Base-by-base conservation (phyloP, 2,797 vertebrate species). In the Cossypha dichroa region DNA sequence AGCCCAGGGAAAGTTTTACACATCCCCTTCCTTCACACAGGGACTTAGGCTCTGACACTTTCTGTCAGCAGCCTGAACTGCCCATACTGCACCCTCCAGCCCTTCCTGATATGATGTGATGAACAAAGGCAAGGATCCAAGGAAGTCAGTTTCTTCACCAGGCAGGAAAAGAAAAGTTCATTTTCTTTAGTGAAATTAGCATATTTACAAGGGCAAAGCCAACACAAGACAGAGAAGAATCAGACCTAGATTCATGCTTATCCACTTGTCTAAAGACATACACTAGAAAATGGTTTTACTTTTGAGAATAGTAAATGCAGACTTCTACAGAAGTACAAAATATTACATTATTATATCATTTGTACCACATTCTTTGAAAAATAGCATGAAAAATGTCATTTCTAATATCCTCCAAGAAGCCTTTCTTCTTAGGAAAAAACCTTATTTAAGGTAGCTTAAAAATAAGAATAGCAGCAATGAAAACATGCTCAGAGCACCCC, bases 301-400 rank as follows among this genome's bases (percentile, higher is more conserved):
- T 67, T 95, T 78, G 72, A 96, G 88, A 64, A 73, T 34, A 86
- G 68, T 26, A 89, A 93, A 83, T 19, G 18, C 48, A 94, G 94
- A 93, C 29, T 67, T 73, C 59, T 77, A 90, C 70, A 80, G 90
- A 94, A 91, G 63, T 74, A 94, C 34, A 84, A 91, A 95, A 70
- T 72, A 88, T 40, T 40, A 69, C 2, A 46, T 29, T 83, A 56
- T 78, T 88, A 48, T 51, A 92, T 67, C 48, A 90, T 91, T 95
- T 93, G 63, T 88, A 70, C 22, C 56, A 36, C 67, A 64, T 72
- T 79, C 5, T 92, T 95, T 66, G 6, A 78, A 95, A 73, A 80
- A 46, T 17, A 72, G 60, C 54, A 84, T 33, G 31, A 79, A 88
- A 88, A 90, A 58, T 72, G 55, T 56, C 2, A 76, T 64, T 95